Percentiles rank a stretch among this genome's conserved stretches.
These are phyloP conservation scores for Catonia carolina DNA, from an alignment of 2,888 invertebrate species.

Conservation along the genomic window DNA sequence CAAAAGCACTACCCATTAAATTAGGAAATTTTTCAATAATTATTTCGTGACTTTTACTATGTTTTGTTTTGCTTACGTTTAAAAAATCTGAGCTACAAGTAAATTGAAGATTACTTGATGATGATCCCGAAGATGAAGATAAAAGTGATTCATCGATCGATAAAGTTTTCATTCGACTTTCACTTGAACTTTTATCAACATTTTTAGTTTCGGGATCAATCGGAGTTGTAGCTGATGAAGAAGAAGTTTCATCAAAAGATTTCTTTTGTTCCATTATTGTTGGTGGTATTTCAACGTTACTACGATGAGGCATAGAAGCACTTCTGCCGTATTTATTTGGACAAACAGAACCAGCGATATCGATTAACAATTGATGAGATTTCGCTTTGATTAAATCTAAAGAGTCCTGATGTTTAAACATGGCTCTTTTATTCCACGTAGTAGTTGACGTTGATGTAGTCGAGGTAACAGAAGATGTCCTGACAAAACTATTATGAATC, in stretches of 20 bases:
- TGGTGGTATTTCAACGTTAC: neutral
- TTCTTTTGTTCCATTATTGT: neutral
- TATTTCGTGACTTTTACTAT: conserved; percentile 3
- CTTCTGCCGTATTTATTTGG: too few relatives aligned
- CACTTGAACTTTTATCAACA: conserved; percentile 50
- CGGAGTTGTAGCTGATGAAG: conserved; percentile 35
- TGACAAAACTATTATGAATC: too few relatives aligned
- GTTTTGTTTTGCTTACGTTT: neutral
- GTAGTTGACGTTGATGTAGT: too few relatives aligned
- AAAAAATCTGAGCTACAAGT: neutral
- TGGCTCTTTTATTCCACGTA: too few relatives aligned
- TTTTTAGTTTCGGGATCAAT: conserved; percentile 29
- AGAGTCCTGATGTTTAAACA: too few relatives aligned
- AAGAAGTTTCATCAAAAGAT: conserved; percentile 32
- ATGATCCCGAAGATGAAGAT: neutral
- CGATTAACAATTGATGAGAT: too few relatives aligned
- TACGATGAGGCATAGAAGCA: neutral
- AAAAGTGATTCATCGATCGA: neutral
- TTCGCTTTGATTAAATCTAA: too few relatives aligned
- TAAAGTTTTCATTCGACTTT: too few relatives aligned
- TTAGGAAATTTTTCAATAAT: neutral
- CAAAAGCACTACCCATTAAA: neutral
- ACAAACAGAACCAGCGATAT: too few relatives aligned
- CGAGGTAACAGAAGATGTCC: too few relatives aligned
- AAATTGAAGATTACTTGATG: neutral